Base-by-base conservation (phyloP, 2,113 vertebrate species). In the Sturnus vulgaris region DNA sequence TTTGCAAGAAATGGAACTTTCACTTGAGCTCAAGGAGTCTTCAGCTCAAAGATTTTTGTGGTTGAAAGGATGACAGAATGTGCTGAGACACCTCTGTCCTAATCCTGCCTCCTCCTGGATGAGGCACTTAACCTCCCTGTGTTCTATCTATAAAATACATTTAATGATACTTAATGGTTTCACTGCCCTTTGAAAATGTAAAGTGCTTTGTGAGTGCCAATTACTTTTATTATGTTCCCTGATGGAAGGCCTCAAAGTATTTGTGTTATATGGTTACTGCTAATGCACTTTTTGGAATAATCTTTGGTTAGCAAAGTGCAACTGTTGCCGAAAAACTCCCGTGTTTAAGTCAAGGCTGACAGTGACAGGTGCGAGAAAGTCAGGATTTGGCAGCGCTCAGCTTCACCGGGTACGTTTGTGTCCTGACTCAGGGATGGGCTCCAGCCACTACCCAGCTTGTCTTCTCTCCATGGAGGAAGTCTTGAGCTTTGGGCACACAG, bases 131-230 rank as follows among this genome's bases (percentile, higher is more conserved):
- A 92, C 90, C 71, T 93, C 71, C 61, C 72, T 64, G 33, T 78
- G 76, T 88, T 83, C 94, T 75, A 16, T 50, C 92, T 92, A 80
- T 94, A 94, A 97, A 97, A 94, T 94, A 68, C 49, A 25, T 94
- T 92, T 96, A 96, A 96, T 97, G 96, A 94, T 90, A 66, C 82
- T 94, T 97, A 96, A 97, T 96, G 82, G 87, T 39, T 95, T 89
- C 82, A 88, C 90, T 77, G 63, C 21, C 31, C 69, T 96, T 90
- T 96, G 76, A 92, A 95, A 96, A 96, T 75, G 49, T 83, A 68
- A 92, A 96, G 93, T 94, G 96, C 88, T 72, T 44, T 35, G 82
- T 84, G 93, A 96, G 90, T 94, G 68, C 90, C 6, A 55, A 96
- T 94, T 96, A 90, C 64, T 96, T 96, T 95, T 95, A 93, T 94